These are phyloP conservation scores for Albula goreensis DNA, from an alignment of 2,113 vertebrate genomes.

Conservation along the genomic window DNA sequence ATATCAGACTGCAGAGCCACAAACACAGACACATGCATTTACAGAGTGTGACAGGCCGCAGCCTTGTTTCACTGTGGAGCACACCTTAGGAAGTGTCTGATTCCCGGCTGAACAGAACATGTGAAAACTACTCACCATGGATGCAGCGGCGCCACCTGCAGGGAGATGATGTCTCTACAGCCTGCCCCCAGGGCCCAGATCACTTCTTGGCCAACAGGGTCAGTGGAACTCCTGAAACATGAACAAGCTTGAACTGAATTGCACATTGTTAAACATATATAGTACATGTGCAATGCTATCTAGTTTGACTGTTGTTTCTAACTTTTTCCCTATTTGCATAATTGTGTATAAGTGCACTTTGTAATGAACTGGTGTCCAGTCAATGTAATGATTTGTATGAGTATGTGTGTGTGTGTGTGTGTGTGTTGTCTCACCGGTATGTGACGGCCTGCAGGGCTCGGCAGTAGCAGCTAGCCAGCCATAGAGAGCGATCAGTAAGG, in stretches of 20 bases:
- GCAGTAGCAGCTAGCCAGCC: conserved; percentile 99
- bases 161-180: conserved; percentile 97
- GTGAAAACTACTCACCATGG: conserved; percentile 80
- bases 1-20: neutral
- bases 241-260: neutral
- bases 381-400: neutral
- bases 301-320: too few species aligned
- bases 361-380: too few species aligned
- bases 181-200: conserved; percentile 98
- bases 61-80: neutral
- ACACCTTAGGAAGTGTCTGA: neutral
- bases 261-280: neutral
- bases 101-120: neutral
- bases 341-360: too few species aligned
- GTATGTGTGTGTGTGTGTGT: neutral
- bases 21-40: neutral
- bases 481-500: conserved; percentile 95
- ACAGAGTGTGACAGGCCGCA: neutral
- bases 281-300: neutral
- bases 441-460: conserved; percentile 94
- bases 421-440: conserved; percentile 77
- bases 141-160: conserved; percentile 94
- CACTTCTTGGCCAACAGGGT: conserved; percentile 95
- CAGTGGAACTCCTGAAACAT: conserved; percentile 86
- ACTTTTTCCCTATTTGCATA: neutral